phyloP scores from a whole-genome alignment of 1,140 invertebrate species.

The Sycophila sp. region DNA sequence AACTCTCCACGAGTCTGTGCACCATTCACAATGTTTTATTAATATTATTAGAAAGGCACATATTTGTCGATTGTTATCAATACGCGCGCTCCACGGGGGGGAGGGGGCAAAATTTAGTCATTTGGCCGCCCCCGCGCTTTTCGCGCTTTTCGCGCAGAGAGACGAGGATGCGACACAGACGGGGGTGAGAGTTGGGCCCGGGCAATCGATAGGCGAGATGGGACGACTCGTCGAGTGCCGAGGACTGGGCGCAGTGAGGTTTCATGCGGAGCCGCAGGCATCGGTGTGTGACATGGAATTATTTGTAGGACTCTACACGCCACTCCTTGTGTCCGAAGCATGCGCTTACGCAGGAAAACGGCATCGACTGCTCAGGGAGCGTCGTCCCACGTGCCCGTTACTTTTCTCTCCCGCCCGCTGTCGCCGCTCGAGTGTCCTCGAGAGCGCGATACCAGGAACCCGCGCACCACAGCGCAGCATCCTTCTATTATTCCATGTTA shows the following conservation, averaged over 20 bases:
- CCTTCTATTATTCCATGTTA: too few relatives aligned
- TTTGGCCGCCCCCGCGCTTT: too few relatives aligned
- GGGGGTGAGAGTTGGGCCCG: too few relatives aligned
- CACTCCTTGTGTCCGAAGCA: constrained; percentile 14
- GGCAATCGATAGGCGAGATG: too few relatives aligned
- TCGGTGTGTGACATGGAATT: constrained; percentile 23
- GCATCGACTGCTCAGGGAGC: not conserved
- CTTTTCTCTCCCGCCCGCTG: constrained; percentile 1
- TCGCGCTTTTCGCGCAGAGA: too few relatives aligned
- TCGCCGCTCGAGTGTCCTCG: constrained; percentile 25
- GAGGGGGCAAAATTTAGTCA: too few relatives aligned
- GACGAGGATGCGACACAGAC: too few relatives aligned
- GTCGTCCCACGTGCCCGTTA: constrained; percentile 24
- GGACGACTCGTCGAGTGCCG: too few relatives aligned
- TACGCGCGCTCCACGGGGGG: too few relatives aligned
- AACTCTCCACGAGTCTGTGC: constrained; percentile 4
- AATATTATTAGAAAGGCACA: constrained; percentile 27
- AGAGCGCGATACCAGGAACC: not conserved
- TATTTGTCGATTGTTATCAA: constrained; percentile 26
- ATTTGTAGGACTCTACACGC: constrained; percentile 32
- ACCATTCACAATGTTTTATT: constrained; percentile 21
- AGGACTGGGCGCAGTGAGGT: too few relatives aligned
- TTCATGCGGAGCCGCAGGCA: not conserved
- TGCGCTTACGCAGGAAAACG: constrained; percentile 12
- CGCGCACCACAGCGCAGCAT: not conserved